Evolutionary conservation across 2,888 invertebrate genomes (phyloP).

Genomic region (Petrolisthes cinctipes): DNA sequence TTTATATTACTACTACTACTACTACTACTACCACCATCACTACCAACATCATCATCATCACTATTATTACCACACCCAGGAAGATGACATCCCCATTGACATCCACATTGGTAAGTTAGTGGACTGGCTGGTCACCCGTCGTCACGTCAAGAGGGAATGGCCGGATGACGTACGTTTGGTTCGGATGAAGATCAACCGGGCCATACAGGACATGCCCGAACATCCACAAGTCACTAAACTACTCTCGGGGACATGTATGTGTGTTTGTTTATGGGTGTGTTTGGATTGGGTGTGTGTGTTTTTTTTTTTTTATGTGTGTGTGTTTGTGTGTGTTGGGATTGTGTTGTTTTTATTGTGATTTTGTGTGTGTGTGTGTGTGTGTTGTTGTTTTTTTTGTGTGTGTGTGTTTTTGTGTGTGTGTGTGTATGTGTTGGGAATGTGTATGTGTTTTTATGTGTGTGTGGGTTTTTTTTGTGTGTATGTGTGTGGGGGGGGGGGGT

Average conservation of each 20-base stretch:
- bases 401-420: too few relatives aligned
- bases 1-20: too few relatives aligned
- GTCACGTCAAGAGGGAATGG: slow-evolving; percentile 93
- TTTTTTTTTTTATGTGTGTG: too few relatives aligned
- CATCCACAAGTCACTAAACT: slow-evolving; percentile 82
- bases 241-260: slow-evolving; percentile 82
- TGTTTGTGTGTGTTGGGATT: too few relatives aligned
- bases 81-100: slow-evolving; percentile 91
- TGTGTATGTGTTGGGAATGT: too few relatives aligned
- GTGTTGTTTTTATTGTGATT: too few relatives aligned
- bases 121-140: slow-evolving; percentile 94
- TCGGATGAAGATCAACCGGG: slow-evolving; percentile 91
- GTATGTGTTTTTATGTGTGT: too few relatives aligned
- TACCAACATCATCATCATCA: too few relatives aligned
- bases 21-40: too few relatives aligned
- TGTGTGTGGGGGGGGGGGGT: too few relatives aligned
- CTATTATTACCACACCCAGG: slow-evolving; percentile 68
- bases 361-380: too few relatives aligned
- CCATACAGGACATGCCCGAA: slow-evolving; percentile 92
- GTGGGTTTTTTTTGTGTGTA: not conserved
- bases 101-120: slow-evolving; percentile 92
- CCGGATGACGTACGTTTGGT: slow-evolving; percentile 82
- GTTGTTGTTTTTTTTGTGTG: too few relatives aligned
- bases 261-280: not conserved
- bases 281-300: not conserved